Percentiles rank a stretch among this genome's conserved stretches.
phyloP scores from a whole-genome alignment of 2,113 vertebrate species.

The Oreochromis niloticus region DNA sequence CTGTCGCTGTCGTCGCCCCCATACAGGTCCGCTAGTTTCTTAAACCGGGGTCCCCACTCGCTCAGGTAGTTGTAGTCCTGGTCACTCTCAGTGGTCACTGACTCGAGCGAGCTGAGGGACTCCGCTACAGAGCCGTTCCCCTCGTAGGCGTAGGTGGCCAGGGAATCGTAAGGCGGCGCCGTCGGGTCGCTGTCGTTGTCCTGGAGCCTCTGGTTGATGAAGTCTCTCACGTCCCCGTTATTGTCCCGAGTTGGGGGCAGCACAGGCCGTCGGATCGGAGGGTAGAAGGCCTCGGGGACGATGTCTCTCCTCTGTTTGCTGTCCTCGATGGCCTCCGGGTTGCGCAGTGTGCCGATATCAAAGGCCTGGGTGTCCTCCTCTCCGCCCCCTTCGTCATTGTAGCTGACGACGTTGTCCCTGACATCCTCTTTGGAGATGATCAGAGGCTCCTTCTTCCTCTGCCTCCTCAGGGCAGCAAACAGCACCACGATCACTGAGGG shows the following conservation, averaged over 20 bases:
- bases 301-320: constrained; percentile 88
- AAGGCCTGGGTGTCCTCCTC: constrained; percentile 98
- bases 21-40: constrained; percentile 95
- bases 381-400: constrained; percentile 94
- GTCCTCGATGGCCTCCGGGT: constrained; percentile 92
- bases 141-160: constrained; percentile 95
- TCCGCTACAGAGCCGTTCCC: constrained; percentile 87
- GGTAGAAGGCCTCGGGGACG: constrained; percentile 83
- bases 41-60: constrained; percentile 94
- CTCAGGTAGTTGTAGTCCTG: constrained; percentile 96
- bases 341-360: constrained; percentile 90
- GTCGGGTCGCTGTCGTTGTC: constrained; percentile 90
- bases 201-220: constrained; percentile 92
- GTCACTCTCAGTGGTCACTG: constrained; percentile 85
- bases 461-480: constrained; percentile 86
- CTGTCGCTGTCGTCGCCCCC: constrained; percentile 85
- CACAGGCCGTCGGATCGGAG: constrained; percentile 74
- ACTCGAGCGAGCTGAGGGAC: constrained; percentile 92
- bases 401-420: constrained; percentile 95
- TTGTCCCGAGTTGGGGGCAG: constrained; percentile 75
- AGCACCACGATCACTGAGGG: constrained; percentile 87
- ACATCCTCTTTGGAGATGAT: constrained; percentile 98
- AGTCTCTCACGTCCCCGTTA: constrained; percentile 91
- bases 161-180: constrained; percentile 92
- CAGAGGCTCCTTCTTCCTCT: constrained; percentile 92